phyloP scores from a whole-genome alignment of 2,113 vertebrate genomes.

The Panthera uncia region DNA sequence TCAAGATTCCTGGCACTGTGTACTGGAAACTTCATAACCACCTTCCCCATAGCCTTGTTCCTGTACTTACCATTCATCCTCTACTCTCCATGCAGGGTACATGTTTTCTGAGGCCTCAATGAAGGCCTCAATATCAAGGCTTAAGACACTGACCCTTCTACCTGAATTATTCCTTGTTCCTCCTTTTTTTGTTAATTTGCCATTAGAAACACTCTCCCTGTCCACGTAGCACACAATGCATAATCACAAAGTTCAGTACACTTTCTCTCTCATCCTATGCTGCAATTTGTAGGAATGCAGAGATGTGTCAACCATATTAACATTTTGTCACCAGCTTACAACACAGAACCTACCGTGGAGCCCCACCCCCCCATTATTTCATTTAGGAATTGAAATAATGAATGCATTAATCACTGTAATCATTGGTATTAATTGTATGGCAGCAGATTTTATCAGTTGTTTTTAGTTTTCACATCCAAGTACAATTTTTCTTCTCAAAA shows the following conservation, averaged over 20 bases:
- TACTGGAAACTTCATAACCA: not conserved
- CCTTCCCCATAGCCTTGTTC: not conserved
- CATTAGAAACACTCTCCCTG: not conserved
- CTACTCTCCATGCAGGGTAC: not conserved
- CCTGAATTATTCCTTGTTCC: not conserved
- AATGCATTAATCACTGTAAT: not conserved
- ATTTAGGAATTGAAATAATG: not conserved
- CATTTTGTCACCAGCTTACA: not conserved
- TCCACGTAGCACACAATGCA: not conserved
- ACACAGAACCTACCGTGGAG: not conserved
- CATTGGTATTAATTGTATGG: not conserved
- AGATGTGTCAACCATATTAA: not conserved
- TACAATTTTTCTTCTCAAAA: slow-evolving; percentile 4
- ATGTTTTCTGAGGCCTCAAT: not conserved
- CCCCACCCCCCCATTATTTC: not conserved
- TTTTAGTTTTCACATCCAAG: not conserved
- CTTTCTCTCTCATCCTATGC: no score
- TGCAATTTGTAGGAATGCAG: not conserved
- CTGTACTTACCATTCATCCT: not conserved
- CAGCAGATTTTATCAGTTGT: not conserved
- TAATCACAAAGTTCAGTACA: not conserved
- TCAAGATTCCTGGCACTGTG: not conserved
- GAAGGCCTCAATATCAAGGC: not conserved
- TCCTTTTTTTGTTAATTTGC: no score
- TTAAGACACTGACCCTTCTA: not conserved